Percentiles rank a stretch among this genome's conserved stretches.
phyloP scores from a whole-genome alignment of 2,797 vertebrate species.

The Halcyon smyrnensis region DNA sequence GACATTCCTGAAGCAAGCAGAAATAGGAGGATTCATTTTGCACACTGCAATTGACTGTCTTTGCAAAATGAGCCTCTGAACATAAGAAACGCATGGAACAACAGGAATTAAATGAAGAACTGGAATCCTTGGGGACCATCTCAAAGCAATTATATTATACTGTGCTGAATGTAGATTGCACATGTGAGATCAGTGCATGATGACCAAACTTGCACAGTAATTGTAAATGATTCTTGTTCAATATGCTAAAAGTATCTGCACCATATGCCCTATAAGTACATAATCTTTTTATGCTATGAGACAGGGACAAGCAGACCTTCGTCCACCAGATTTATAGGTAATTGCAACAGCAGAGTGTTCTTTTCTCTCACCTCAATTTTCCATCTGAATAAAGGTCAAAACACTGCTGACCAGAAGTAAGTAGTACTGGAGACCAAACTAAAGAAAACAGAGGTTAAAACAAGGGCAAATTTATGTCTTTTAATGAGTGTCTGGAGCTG shows the following conservation, averaged over 20 bases:
- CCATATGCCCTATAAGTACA: not conserved
- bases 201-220: not conserved
- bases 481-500: not conserved
- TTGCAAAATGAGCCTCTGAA: not conserved
- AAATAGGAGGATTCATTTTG: conserved; percentile 4
- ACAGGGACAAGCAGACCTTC: not conserved
- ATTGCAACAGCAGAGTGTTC: not conserved
- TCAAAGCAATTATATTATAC: not conserved
- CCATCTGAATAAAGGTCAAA: conserved; percentile 31
- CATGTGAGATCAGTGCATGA: not conserved
- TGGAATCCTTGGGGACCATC: not conserved
- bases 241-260: not conserved
- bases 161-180: not conserved
- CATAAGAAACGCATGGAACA: not conserved
- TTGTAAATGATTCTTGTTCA: not conserved
- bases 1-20: conserved; percentile 34
- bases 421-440: not conserved
- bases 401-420: conserved; percentile 28
- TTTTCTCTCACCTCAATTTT: conserved; percentile 41
- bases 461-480: conserved; percentile 4
- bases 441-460: conserved; percentile 49
- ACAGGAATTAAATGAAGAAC: not conserved
- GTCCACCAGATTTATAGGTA: not conserved
- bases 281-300: not conserved
- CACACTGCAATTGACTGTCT: not conserved